Evolutionary conservation across 2,888 invertebrate species (phyloP), one percentile per base, ranked within the genome.

Genomic region (Beris chalybata): DNA sequence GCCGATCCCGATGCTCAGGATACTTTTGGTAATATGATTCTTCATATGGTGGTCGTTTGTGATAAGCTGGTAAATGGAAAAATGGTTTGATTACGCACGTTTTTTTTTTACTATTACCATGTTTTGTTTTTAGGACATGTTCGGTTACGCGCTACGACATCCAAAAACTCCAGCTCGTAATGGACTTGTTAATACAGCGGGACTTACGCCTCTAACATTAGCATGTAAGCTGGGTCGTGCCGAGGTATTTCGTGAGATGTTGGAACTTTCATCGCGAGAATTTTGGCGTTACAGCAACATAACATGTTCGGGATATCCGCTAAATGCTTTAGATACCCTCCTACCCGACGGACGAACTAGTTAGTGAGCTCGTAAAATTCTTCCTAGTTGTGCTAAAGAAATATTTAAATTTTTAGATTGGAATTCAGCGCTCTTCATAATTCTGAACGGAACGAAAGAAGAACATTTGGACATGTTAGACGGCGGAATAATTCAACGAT

Each of bases 231-330:
- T 99, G 69, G 98, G 98, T 64, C 88, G 98, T 66, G 95, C 95
- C 44, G 93, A 95, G 73, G 96, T 99, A 71, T 99, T 99, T 83
- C 87, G 93, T 72, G 97, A 97, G 83, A 98, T 99, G 95, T 85
- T 99, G 80, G 98, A 99, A 79, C 85, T 98, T 7, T 95, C 92
- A 9, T 91, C 92, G 12, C 86, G 93, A 78, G 98, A 97, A 82
- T 96, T 98, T 82, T 99, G 99, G 99, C 85, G 97, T 61, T 99
- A 97, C 83, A 97, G 97, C 76, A 98, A 98, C 77, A 97, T 98
- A 73, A 97, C 96, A 9, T 99, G 98, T 81, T 97, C 97, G 0
- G 97, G 95, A 4, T 99, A 99, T 81, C 97, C 97, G 0, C 83
- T 99, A 63, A 96, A 95, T 78, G 96, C 97, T 2, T 83, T 99